Percentiles rank a stretch among this genome's conserved stretches.
phyloP scores from a whole-genome alignment of 2,888 invertebrate species.

The Andrena marginata region DNA sequence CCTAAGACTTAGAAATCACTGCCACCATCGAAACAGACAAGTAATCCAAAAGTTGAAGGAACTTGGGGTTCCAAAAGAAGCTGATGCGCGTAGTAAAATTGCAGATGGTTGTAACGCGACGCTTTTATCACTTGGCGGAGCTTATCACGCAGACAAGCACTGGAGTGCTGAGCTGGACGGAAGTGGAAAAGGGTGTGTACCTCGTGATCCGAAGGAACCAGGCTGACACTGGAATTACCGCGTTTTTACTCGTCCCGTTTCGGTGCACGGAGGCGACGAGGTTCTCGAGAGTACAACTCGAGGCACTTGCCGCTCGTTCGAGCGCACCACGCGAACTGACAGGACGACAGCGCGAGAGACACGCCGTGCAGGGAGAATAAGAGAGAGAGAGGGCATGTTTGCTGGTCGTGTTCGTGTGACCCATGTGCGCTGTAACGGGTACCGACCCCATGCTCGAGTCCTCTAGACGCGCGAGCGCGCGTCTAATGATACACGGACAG shows the following conservation, averaged over 20 bases:
- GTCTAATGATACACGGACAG: background rate
- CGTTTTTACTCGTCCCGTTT: slow-evolving; percentile 13
- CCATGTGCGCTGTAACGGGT: slow-evolving; percentile 65
- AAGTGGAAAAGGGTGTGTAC: background rate
- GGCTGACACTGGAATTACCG: slow-evolving; percentile 12
- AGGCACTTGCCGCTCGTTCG: slow-evolving; percentile 65
- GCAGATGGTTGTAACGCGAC: too few relatives aligned
- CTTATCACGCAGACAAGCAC: background rate
- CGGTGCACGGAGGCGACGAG: background rate
- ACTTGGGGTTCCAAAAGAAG: background rate
- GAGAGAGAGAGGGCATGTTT: slow-evolving; percentile 16
- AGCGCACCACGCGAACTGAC: slow-evolving; percentile 68
- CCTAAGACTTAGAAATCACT: too few relatives aligned
- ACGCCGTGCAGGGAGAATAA: slow-evolving; percentile 19
- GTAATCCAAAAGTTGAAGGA: background rate
- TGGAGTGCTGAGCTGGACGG: background rate
- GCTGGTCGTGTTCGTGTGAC: slow-evolving; percentile 48
- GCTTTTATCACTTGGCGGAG: too few relatives aligned
- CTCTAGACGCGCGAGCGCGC: background rate
- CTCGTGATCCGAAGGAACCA: background rate
- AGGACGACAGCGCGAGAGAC: slow-evolving; percentile 52
- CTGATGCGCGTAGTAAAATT: background rate
- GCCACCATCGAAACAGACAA: background rate
- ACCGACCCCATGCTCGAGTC: slow-evolving; percentile 44
- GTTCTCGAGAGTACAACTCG: slow-evolving; percentile 2